These are phyloP conservation scores for Euura lappo DNA, from an alignment of 1,140 invertebrate species.

Conservation along the genomic window DNA sequence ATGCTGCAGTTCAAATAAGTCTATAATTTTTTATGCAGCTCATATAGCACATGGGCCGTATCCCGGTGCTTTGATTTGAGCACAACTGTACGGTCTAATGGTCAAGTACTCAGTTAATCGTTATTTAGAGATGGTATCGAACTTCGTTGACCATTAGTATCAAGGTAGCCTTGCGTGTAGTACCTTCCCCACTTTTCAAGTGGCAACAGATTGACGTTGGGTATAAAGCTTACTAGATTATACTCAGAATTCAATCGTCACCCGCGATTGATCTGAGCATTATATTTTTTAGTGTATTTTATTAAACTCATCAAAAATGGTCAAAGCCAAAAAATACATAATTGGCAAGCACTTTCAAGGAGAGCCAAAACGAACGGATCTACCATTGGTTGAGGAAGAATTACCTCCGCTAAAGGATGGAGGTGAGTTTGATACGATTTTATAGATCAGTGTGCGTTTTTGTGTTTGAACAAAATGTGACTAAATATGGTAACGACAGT, in stretches of 20 bases:
- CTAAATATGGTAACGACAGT: too few relatives aligned
- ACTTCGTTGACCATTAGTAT: neutral
- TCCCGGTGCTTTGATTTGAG: neutral
- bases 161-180: neutral
- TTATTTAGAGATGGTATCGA: neutral
- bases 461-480: too few relatives aligned
- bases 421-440: constrained; percentile 41
- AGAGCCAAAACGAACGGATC: constrained; percentile 58
- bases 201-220: neutral
- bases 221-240: neutral
- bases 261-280: neutral
- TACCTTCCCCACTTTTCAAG: neutral
- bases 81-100: neutral
- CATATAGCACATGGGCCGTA: too few relatives aligned
- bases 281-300: neutral
- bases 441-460: neutral
- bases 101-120: neutral
- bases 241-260: neutral
- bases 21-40: too few relatives aligned
- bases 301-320: constrained; percentile 33
- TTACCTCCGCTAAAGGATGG: constrained; percentile 51
- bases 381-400: constrained; percentile 56
- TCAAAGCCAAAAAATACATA: constrained; percentile 54
- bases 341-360: constrained; percentile 54
- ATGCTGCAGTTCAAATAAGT: too few relatives aligned